These are phyloP conservation scores for Eutolmus rufibarbis DNA, from an alignment of 2,888 invertebrate species.

Conservation along the genomic window DNA sequence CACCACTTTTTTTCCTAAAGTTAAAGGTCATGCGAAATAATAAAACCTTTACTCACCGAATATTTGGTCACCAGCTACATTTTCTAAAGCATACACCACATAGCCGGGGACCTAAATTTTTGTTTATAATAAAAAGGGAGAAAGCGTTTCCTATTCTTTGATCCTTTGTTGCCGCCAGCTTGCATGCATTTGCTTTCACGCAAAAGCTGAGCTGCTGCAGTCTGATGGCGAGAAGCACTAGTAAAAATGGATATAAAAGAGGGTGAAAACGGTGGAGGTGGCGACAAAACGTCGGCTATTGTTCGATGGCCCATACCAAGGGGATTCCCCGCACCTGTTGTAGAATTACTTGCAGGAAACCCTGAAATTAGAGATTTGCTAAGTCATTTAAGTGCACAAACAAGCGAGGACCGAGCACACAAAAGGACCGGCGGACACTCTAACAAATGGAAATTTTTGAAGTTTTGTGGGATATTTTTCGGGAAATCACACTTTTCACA, in stretches of 20 bases:
- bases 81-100: neutral
- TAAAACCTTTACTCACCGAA: neutral
- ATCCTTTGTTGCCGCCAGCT: neutral
- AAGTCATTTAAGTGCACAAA: neutral
- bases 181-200: neutral
- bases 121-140: neutral
- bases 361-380: neutral
- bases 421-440: neutral
- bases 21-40: neutral
- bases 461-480: neutral
- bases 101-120: neutral
- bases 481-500: neutral
- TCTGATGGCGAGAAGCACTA: neutral
- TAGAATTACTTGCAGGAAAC: neutral
- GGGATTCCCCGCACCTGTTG: neutral
- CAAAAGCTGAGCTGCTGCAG: neutral
- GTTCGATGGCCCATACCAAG: neutral
- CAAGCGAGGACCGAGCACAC: neutral
- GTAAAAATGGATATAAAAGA: neutral
- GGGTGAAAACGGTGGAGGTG: neutral
- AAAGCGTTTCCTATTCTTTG: neutral
- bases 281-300: neutral
- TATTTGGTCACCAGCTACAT: neutral
- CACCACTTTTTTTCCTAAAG: neutral
- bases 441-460: neutral